These are phyloP conservation scores for Doryteuthis pealeii DNA, from an alignment of 1,140 invertebrate genomes.

Conservation along the genomic window DNA sequence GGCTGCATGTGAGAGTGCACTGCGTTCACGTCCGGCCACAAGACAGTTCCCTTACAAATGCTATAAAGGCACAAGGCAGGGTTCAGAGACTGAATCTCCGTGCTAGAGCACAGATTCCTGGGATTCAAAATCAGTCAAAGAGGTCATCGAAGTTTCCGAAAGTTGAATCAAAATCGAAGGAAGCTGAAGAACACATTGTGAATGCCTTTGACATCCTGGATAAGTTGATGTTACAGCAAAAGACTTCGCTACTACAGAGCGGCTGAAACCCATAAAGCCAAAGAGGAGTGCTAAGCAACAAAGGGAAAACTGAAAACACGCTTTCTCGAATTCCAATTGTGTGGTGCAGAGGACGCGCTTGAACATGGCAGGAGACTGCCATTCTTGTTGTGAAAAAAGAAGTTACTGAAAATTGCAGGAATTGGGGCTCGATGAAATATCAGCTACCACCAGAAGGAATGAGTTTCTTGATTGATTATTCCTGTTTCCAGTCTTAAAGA, in stretches of 20 bases:
- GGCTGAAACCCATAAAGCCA: slow-evolving; percentile 55
- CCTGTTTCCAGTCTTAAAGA: slow-evolving; percentile 51
- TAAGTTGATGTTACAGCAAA: slow-evolving; percentile 56
- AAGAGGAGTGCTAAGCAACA: slow-evolving; percentile 60
- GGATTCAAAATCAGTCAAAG: slow-evolving; percentile 58
- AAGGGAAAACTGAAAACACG: slow-evolving; percentile 58
- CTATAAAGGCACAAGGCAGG: slow-evolving; percentile 61
- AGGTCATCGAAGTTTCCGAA: slow-evolving; percentile 54
- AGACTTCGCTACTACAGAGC: slow-evolving; percentile 58
- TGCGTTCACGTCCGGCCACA: slow-evolving; percentile 62
- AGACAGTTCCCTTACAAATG: slow-evolving; percentile 60
- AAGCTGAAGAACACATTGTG: slow-evolving; percentile 55
- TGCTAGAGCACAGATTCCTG: slow-evolving; percentile 59
- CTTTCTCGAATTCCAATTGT: slow-evolving; percentile 59
- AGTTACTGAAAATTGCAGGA: slow-evolving; percentile 63
- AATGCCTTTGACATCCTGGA: slow-evolving; percentile 56
- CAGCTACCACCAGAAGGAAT: slow-evolving; percentile 60
- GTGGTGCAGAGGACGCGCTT: slow-evolving; percentile 62
- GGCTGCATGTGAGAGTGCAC: slow-evolving; percentile 65
- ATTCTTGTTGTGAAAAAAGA: slow-evolving; percentile 65
- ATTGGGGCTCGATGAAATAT: slow-evolving; percentile 56
- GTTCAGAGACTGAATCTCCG: slow-evolving; percentile 57
- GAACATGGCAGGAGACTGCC: slow-evolving; percentile 62
- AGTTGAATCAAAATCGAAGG: slow-evolving; percentile 50
- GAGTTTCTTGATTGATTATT: slow-evolving; percentile 55